phyloP scores from a whole-genome alignment of 1,140 invertebrate species.

The Aphidius ervi region DNA sequence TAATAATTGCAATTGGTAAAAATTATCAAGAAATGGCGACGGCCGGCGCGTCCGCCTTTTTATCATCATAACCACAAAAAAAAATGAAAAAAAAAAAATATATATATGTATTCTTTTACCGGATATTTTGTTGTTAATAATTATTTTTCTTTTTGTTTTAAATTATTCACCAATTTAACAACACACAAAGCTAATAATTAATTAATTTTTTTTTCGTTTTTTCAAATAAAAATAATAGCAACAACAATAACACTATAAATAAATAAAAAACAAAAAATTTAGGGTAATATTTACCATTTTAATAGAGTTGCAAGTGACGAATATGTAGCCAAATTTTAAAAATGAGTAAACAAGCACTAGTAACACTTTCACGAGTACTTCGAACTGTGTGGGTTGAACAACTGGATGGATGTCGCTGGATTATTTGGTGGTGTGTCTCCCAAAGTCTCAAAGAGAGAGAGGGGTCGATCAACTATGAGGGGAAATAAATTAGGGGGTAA shows the following conservation, averaged over 20 bases:
- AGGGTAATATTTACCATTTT: conserved; percentile 39
- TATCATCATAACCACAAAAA: conserved; percentile 39
- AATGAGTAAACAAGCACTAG: conserved; percentile 40
- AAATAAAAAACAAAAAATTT: neutral
- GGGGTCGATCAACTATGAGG: too few species aligned
- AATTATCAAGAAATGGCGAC: conserved; percentile 42
- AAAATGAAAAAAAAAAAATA: neutral
- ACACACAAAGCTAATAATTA: too few species aligned
- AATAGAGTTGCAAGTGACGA: conserved; percentile 26
- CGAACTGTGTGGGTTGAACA: conserved; percentile 36
- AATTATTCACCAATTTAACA: conserved; percentile 3
- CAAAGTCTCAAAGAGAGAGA: too few species aligned
- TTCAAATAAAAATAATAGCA: too few species aligned
- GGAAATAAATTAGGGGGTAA: too few species aligned
- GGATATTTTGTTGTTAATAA: neutral
- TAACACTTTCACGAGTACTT: conserved; percentile 37
- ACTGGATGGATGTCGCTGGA: conserved; percentile 36
- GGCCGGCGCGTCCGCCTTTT: conserved; percentile 40
- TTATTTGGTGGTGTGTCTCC: too few species aligned
- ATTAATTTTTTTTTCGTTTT: too few species aligned
- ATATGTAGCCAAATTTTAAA: conserved; percentile 15
- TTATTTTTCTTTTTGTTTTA: neutral
- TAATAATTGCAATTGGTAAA: too few species aligned
- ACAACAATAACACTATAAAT: neutral
- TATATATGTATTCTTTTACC: neutral